Percentiles rank a stretch among this genome's conserved stretches.
phyloP scores from a whole-genome alignment of 2,113 vertebrate genomes.

The Gymnarchus niloticus region DNA sequence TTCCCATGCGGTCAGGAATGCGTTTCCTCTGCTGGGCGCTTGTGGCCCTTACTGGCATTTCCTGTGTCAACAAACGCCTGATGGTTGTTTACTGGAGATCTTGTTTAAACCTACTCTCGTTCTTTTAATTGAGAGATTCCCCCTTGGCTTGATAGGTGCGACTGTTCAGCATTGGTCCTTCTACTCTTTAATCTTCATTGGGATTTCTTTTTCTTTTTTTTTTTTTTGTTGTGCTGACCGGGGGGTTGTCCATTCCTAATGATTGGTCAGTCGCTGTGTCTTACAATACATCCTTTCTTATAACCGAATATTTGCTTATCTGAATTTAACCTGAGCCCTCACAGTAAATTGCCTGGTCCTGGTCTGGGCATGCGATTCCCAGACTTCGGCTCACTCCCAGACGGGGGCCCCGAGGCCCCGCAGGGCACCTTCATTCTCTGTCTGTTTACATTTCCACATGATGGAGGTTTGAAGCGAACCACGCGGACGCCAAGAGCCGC shows the following conservation, averaged over 20 bases:
- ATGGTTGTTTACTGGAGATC: slow-evolving; percentile 51
- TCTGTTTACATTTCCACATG: background rate
- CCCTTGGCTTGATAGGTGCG: slow-evolving; percentile 19
- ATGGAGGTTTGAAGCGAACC: background rate
- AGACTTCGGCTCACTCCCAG: background rate
- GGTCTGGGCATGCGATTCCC: background rate
- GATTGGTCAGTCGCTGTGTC: slow-evolving; percentile 37
- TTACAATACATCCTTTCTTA: slow-evolving; percentile 38
- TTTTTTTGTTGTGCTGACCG: background rate
- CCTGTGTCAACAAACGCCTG: slow-evolving; percentile 48
- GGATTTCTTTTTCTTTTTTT: slow-evolving; percentile 4
- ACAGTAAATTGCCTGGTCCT: slow-evolving; percentile 34
- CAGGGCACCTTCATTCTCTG: slow-evolving; percentile 7
- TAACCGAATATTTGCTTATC: slow-evolving; percentile 46
- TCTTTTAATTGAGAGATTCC: slow-evolving; percentile 45
- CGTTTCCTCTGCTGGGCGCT: slow-evolving; percentile 27
- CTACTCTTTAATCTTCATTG: background rate
- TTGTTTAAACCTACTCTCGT: slow-evolving; percentile 34
- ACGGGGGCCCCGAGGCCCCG: background rate
- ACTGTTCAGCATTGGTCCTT: background rate
- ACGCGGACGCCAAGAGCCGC: background rate
- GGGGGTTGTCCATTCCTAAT: slow-evolving; percentile 31
- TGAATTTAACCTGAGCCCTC: slow-evolving; percentile 44
- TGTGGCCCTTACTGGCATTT: slow-evolving; percentile 49
- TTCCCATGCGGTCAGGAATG: slow-evolving; percentile 24